Base-by-base conservation (phyloP, 2,797 vertebrate genomes). In the Lagorchestes hirsutus region DNA sequence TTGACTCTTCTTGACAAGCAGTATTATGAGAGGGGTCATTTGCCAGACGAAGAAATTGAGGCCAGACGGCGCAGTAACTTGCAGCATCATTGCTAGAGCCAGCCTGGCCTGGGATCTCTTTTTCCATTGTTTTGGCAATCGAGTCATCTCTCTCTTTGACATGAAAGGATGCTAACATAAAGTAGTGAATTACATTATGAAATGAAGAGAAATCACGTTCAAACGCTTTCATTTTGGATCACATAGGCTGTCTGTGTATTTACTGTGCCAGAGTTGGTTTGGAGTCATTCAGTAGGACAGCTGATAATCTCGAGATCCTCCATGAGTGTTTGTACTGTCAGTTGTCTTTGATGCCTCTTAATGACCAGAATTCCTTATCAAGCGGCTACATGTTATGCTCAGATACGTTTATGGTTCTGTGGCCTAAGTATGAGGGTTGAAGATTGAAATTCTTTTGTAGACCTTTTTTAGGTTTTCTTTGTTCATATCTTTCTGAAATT, bases 1-100 rank as follows among this genome's bases (percentile, higher is more conserved):
- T 90, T 93, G 54, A 67, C 93, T 54, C 24, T 58, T 93, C 57
- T 97, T 95, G 67, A 95, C 91, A 62, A 14, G 14, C 93, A 90
- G 31, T 58, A 82, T 67, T 56, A 29, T 14, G 74, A 87, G 74
- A 87, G 16, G 5, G 3, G 5, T 87, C 74, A 11, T 87, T 82
- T 87, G 74, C 74, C 74, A 87, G 74, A 46, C 50, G 74, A 87
- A 87, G 74, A 87, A 50, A 87, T 87, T 87, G 74, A 87, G 74
- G 40, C 40, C 74, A 87, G 40, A 87, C 8, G 50, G 74, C 9
- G 11, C 9, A 46, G 74, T 27, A 82, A 82, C 22, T 46, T 82
- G 74, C 22, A 27, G 11, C 50, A 50, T 87, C 27, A 87, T 87
- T 87, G 40, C 10, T 27, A 87, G 40, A 87, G 74, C 74, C 40